phyloP scores from a whole-genome alignment of 2,113 vertebrate genomes.

The Climacteris rufus region DNA sequence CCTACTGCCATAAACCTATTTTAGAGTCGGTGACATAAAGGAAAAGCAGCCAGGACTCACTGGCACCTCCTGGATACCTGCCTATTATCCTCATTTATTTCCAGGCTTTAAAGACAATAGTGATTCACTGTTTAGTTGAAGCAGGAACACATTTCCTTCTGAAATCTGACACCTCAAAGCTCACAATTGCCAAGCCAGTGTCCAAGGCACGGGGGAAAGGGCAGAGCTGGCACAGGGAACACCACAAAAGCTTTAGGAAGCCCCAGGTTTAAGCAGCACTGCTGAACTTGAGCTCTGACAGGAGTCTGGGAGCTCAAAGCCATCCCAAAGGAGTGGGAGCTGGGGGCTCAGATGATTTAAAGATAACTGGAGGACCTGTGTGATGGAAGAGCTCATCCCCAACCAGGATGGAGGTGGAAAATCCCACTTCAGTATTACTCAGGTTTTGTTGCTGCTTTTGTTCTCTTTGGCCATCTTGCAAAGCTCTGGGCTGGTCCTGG shows the following conservation, averaged over 20 bases:
- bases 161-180: not conserved
- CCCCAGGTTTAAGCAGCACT: not conserved
- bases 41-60: not conserved
- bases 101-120: not conserved
- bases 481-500: not conserved
- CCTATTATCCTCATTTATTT: accelerated
- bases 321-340: not conserved
- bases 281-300: not conserved
- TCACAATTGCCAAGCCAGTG: not conserved
- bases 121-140: not conserved
- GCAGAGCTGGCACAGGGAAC: not conserved
- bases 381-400: not conserved
- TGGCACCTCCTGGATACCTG: not conserved
- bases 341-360: not conserved
- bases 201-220: not conserved
- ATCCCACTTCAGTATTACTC: not conserved
- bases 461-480: not conserved
- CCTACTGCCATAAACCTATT: not conserved
- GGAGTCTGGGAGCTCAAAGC: not conserved
- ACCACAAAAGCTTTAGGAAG: not conserved
- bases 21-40: not conserved
- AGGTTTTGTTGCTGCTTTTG: not conserved
- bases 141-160: not conserved
- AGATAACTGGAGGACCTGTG: not conserved
- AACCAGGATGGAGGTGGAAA: not conserved